Evolutionary conservation across 2,797 vertebrate genomes (phyloP), one percentile per base, ranked within the genome.

Genomic region (Erethizon dorsatum): DNA sequence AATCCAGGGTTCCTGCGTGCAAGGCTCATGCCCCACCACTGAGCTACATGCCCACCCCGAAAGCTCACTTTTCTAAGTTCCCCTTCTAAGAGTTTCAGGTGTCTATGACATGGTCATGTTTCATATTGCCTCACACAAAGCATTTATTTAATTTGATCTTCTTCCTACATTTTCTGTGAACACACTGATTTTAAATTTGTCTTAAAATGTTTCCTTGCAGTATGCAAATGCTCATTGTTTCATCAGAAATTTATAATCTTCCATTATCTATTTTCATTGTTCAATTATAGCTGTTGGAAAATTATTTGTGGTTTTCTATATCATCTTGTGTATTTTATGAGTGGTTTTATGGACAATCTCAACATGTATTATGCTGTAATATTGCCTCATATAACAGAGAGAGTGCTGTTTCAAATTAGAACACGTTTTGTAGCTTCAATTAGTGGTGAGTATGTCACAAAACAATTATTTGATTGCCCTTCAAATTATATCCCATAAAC

Each of bases 91-190:
- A 14, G 18, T 3, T 50, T 82, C 54, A 87, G 24, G 37, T 1
- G 26, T 54, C n/a, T 2, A 11, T 54, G 2, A 0, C 9, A 0
- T 31, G 1, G 2, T 75, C 13, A 88, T 31, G 1, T 15, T 13
- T 10, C 37, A 20, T 33, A 65, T 20, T 63, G 26, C 28, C 11
- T 54, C 10, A 50, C 10, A 65, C 2, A 22, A 88, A 90, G 5
- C 2, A 45, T 65, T 80, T 71, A 26, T 75, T 94, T 77, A 12
- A 26, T 83, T 80, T 87, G 63, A n/a, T 59, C 2, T 5, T 79
- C 3, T 11, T 77, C 26, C 18, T 50, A 17, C 2, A 20, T 57
- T 59, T 84, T 50, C 69, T 54, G 11, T 17, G 50, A 5, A 75
- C 9, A 83, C 13, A 67, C n/a, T 69, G 41, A n/a, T 65, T 18